A percentile compares a stretch with the other conserved stretches of the same genome.
phyloP scores from a whole-genome alignment of 2,797 vertebrate species.

The Telmatherina bonti region DNA sequence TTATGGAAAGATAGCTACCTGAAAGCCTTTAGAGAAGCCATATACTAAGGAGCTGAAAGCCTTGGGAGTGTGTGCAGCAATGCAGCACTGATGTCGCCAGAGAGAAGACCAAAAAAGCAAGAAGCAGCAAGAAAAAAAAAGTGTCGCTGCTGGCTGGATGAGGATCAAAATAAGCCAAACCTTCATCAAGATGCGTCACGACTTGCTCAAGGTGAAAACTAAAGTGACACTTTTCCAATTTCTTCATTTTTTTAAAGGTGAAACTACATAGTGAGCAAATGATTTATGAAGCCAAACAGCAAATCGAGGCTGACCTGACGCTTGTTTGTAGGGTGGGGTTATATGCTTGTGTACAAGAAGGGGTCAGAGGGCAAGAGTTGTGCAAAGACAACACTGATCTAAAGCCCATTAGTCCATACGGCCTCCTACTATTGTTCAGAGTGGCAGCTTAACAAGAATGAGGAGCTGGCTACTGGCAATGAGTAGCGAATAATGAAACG shows the following conservation, averaged over 20 bases:
- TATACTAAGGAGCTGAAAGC: conserved; percentile 42
- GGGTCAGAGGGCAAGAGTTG: conserved; percentile 60
- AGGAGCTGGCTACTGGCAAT: conserved; percentile 8
- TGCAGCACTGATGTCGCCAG: conserved; percentile 13
- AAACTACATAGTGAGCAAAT: conserved; percentile 16
- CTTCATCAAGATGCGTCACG: conserved; percentile 12
- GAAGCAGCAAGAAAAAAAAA: conserved; percentile 1
- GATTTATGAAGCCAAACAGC: conserved; percentile 47
- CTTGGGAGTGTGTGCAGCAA: conserved; percentile 38
- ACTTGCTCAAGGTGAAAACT: conserved; percentile 2
- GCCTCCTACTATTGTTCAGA: conserved; percentile 31
- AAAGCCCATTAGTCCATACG: conserved; percentile 49
- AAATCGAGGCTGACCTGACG: conserved; percentile 26
- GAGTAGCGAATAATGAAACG: conserved; percentile 38
- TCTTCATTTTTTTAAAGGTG: not conserved
- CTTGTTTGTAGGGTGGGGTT: conserved; percentile 51
- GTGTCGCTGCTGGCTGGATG: not conserved
- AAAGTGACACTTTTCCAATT: not conserved
- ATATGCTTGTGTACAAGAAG: conserved; percentile 13
- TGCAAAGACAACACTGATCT: conserved; percentile 44
- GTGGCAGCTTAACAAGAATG: conserved; percentile 32
- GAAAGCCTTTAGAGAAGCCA: conserved; percentile 47
- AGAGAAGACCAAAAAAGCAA: conserved; percentile 2
- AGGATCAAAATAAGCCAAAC: conserved; percentile 17
- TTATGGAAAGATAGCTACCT: conserved; percentile 65